Base-by-base conservation (phyloP, 2,888 invertebrate genomes). In the Rosalia funebris region DNA sequence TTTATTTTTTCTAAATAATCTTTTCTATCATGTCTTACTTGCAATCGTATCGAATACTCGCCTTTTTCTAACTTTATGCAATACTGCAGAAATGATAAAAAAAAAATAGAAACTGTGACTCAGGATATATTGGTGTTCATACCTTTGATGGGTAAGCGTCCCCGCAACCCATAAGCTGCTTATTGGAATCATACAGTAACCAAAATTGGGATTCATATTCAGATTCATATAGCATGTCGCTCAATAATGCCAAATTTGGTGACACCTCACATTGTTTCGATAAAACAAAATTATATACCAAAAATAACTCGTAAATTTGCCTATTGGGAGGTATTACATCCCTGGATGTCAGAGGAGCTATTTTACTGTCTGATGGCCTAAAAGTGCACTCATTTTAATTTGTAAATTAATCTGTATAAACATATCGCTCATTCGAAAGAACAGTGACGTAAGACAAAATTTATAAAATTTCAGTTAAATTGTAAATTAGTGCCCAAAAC, bases 151-250 rank as follows among this genome's bases (percentile, higher is more conserved):
- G 93, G 81, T 93, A 96, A 1, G 96, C 95, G 81, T 97, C 96
- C 0, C 97, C 96, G 63, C 90, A 88, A 48, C 88, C 88, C 72
- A 97, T 81, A 57, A 92, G 86, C 76, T 94, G 92, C 82, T 98
- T 98, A 81, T 94, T 93, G 57, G 85, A 83, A 82, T 97, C 96
- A 83, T 92, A 98, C 62, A 98, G 64, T 92, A 97, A 93, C 96
- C 98, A 98, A 80, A 98, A 85, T 82, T 98, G 96, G 4, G 95
- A 92, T 82, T 98, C 98, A 79, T 91, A 96, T 82, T 97, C 96
- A 0, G 92, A 93, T 82, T 99, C 98, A 80, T 99, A 99, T 36
- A 99, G 84, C 76, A 93, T 86, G 75, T 93, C 91, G 79, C 92
- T 93, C 32, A 99, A 85, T 58, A 93, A 77, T 0, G 95, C 88